These are phyloP conservation scores for Moxostoma hubbsi DNA, from an alignment of 2,797 vertebrate genomes.

Conservation along the genomic window DNA sequence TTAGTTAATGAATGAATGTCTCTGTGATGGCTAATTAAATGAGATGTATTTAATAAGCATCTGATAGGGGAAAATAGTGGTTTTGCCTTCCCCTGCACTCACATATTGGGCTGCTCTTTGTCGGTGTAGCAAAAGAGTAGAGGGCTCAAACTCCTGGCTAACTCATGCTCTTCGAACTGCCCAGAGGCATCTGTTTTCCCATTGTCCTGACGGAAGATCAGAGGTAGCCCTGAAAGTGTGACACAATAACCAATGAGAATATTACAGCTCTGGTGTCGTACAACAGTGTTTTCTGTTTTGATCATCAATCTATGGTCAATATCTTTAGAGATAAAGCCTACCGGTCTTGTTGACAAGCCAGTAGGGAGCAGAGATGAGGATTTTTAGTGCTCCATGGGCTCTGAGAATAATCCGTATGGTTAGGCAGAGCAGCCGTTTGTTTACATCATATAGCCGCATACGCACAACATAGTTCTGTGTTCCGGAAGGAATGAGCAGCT, in stretches of 20 bases:
- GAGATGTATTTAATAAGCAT: conserved; percentile 4
- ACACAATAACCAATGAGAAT: conserved; percentile 17
- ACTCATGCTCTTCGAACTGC: conserved; percentile 96
- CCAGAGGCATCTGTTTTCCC: conserved; percentile 89
- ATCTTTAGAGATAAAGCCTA: conserved; percentile 55
- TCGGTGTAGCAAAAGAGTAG: conserved; percentile 95
- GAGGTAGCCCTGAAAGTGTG: conserved; percentile 85
- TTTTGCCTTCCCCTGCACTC: conserved; percentile 66
- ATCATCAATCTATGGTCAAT: conserved; percentile 1
- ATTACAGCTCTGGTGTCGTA: not conserved
- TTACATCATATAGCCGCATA: conserved; percentile 92
- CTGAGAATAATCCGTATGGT: conserved; percentile 92
- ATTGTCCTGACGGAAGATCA: conserved; percentile 98
- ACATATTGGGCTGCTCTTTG: conserved; percentile 97
- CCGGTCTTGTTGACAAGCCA: conserved; percentile 98
- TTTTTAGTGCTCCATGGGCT: conserved; percentile 92
- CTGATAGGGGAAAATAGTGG: not conserved
- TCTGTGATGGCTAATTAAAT: not conserved
- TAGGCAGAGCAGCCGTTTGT: conserved; percentile 87
- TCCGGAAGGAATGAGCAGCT: conserved; percentile 93
- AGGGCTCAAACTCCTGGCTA: conserved; percentile 94
- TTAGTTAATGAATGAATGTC: not conserved
- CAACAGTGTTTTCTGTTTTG: not conserved
- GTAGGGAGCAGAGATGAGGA: conserved; percentile 91
- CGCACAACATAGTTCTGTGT: conserved; percentile 96